Evolutionary conservation across 2,113 vertebrate genomes (phyloP).

Genomic region (Rhynchomys soricoides): DNA sequence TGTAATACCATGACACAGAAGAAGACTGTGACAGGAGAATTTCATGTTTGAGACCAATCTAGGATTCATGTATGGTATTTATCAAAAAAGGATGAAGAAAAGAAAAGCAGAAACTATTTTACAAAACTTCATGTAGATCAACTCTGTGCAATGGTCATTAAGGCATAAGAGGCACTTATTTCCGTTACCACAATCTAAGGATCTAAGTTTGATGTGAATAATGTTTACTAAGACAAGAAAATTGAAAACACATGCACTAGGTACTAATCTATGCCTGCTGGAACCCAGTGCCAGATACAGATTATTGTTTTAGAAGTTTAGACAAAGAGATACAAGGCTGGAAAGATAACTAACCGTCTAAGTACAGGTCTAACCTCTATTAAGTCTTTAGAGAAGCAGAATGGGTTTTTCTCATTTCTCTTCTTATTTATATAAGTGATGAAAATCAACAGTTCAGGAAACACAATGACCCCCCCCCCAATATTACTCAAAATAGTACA

Average conservation of each 20-base stretch:
- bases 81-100: neutral
- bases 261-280: no score
- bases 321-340: neutral
- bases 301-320: neutral
- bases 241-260: neutral
- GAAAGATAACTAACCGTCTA: neutral
- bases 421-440: neutral
- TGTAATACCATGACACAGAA: neutral
- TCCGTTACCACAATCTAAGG: neutral
- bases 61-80: neutral
- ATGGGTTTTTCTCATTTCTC: neutral
- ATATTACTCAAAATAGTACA: neutral
- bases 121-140: neutral
- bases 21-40: neutral
- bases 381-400: neutral
- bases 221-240: neutral
- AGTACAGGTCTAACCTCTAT: neutral
- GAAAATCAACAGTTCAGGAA: neutral
- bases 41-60: no score
- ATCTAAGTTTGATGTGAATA: neutral
- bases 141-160: neutral
- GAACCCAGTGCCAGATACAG: neutral
- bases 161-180: neutral
- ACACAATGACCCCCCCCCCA: neutral
- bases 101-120: neutral